These are phyloP conservation scores for Cichladusa arquata DNA, from an alignment of 2,113 vertebrate species.

Conservation along the genomic window DNA sequence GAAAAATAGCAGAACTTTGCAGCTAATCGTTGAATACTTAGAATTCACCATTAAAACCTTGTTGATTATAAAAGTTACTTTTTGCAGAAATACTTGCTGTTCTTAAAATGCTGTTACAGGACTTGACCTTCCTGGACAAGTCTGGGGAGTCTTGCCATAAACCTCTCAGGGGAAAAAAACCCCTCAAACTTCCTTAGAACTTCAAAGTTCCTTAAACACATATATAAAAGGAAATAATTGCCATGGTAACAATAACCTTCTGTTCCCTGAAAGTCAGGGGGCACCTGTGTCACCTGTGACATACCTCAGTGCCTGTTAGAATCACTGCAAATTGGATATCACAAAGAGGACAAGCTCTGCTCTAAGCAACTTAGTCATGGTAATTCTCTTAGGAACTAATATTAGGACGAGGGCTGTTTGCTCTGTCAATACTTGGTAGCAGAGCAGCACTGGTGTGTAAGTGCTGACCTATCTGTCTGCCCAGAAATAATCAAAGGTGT, in stretches of 20 bases:
- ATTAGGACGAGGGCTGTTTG: neutral
- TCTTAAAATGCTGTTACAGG: neutral
- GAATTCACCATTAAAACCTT: neutral
- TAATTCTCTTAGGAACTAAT: constrained; percentile 32
- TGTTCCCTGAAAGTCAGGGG: neutral
- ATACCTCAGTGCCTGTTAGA: neutral
- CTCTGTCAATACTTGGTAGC: neutral
- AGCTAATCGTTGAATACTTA: neutral
- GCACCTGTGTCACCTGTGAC: neutral
- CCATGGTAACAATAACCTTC: neutral
- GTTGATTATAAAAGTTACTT: neutral
- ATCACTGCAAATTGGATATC: neutral
- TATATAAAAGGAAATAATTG: neutral
- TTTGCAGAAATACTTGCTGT: neutral
- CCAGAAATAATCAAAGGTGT: constrained; percentile 15
- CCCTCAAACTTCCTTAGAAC: neutral
- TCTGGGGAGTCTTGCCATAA: neutral
- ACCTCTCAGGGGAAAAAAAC: accelerated
- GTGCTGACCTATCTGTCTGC: neutral
- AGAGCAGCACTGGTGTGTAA: constrained; percentile 14
- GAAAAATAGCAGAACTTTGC: neutral
- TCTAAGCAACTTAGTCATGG: constrained; percentile 21
- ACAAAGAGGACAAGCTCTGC: neutral
- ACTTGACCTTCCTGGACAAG: neutral
- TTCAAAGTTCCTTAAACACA: neutral